A percentile compares a stretch with the other conserved stretches of the same genome.
Conservation (phyloP, 2,797 vertebrate species). For the Rachycentron canadum region DNA sequence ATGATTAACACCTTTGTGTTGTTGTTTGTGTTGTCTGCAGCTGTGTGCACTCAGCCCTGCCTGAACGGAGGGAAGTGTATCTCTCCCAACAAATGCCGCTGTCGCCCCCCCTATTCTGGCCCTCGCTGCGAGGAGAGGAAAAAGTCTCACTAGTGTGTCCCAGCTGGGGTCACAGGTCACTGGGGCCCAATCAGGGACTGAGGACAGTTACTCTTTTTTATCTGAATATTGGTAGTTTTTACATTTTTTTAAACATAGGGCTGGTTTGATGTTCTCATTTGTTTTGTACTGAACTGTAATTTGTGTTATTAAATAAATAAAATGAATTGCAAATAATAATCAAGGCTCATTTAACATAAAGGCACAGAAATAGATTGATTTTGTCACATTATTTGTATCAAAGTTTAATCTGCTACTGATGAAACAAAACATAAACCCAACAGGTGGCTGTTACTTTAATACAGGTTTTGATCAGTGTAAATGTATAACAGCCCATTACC, state of each 20-base stretch:
- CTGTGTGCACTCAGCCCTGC: constrained; percentile 86
- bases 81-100: constrained; percentile 88
- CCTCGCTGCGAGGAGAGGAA: constrained; percentile 86
- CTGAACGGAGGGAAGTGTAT: constrained; percentile 90
- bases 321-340: not conserved
- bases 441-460: not conserved
- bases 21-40: constrained; percentile 67
- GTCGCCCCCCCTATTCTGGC: constrained; percentile 84
- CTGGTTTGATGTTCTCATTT: constrained; percentile 13
- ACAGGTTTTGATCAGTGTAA: constrained; percentile 15
- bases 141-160: constrained; percentile 68
- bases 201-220: constrained; percentile 21
- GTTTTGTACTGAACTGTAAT: constrained; percentile 48
- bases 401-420: constrained; percentile 18
- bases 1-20: not conserved
- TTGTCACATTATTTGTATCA: constrained; percentile 29
- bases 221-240: constrained; percentile 29
- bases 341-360: constrained; percentile 17
- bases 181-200: constrained; percentile 14
- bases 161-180: constrained; percentile 32
- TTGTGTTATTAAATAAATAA: constrained; percentile 54
- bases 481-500: constrained; percentile 7
- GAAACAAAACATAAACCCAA: not conserved
- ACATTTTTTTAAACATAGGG: constrained; percentile 18
- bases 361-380: constrained; percentile 48